phyloP scores from a whole-genome alignment of 1,140 invertebrate species.

The Hetaerina americana region DNA sequence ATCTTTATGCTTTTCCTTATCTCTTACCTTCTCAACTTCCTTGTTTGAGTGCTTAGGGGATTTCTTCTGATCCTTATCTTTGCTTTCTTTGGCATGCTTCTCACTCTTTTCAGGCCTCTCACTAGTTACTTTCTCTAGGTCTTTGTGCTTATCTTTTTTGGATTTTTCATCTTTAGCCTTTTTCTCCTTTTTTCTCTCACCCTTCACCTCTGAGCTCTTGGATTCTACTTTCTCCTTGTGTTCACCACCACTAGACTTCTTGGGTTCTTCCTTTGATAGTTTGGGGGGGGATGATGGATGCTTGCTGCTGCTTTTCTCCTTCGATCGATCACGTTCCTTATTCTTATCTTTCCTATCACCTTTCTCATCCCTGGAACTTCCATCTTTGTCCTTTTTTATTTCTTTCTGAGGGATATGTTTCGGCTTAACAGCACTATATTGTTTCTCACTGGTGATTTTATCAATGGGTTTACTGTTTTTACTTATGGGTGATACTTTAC shows the following conservation, averaged over 20 bases:
- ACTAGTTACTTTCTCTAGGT: constrained; percentile 28
- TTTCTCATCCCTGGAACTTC: constrained; percentile 33
- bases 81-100: constrained; percentile 29
- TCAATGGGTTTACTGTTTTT: constrained; percentile 14
- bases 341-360: constrained; percentile 24
- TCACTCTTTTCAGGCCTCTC: constrained; percentile 31
- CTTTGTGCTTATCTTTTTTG: constrained; percentile 24
- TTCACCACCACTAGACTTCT: constrained; percentile 18
- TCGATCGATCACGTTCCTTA: constrained; percentile 33
- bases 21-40: constrained; percentile 5
- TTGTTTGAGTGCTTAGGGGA: constrained; percentile 15
- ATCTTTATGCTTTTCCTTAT: constrained; percentile 4
- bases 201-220: constrained; percentile 38
- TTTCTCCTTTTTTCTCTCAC: constrained; percentile 37
- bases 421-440: neutral
- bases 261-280: constrained; percentile 24
- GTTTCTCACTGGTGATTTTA: constrained; percentile 2
- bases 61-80: constrained; percentile 30
- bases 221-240: constrained; percentile 29
- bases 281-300: constrained; percentile 24
- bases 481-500: constrained; percentile 31
- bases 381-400: constrained; percentile 33
- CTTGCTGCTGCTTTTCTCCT: constrained; percentile 26
- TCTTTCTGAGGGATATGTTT: constrained; percentile 24
- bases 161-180: constrained; percentile 13